Conservation (phyloP, 2,888 invertebrate species). For the Orthosia gothica region DNA sequence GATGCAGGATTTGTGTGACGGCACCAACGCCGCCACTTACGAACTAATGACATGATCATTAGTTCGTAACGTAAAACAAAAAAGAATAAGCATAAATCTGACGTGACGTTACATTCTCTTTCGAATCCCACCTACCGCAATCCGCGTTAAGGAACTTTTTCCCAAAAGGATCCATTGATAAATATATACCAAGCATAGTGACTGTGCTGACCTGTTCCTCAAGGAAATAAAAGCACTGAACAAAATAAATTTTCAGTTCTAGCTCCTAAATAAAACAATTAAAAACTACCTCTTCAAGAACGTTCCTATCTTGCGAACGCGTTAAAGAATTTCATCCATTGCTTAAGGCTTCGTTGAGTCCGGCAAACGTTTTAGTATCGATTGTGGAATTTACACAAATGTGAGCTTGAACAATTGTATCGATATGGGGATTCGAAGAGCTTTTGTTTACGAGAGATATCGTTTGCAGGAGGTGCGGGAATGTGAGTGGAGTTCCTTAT, state of each 20-base stretch:
- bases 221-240: not conserved
- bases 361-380: slow-evolving; percentile 53
- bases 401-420: slow-evolving; percentile 47
- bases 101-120: too few relatives aligned
- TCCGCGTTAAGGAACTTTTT: too few relatives aligned
- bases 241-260: not conserved
- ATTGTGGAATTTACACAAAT: slow-evolving; percentile 47
- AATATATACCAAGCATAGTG: too few relatives aligned
- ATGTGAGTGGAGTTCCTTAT: not conserved
- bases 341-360: slow-evolving; percentile 18
- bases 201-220: not conserved
- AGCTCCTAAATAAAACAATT: slow-evolving; percentile 9
- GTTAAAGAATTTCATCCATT: slow-evolving; percentile 51
- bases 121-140: too few relatives aligned
- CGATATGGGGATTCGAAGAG: slow-evolving; percentile 43
- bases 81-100: too few relatives aligned
- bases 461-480: slow-evolving; percentile 4
- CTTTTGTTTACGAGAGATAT: slow-evolving; percentile 35
- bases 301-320: slow-evolving; percentile 15
- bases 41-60: too few relatives aligned
- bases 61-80: too few relatives aligned
- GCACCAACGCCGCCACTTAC: too few relatives aligned
- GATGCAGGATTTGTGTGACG: too few relatives aligned
- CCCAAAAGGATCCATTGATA: too few relatives aligned
- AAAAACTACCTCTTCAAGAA: slow-evolving; percentile 4